phyloP scores from a whole-genome alignment of 2,888 invertebrate species.

The Eugnorisma glareosa region DNA sequence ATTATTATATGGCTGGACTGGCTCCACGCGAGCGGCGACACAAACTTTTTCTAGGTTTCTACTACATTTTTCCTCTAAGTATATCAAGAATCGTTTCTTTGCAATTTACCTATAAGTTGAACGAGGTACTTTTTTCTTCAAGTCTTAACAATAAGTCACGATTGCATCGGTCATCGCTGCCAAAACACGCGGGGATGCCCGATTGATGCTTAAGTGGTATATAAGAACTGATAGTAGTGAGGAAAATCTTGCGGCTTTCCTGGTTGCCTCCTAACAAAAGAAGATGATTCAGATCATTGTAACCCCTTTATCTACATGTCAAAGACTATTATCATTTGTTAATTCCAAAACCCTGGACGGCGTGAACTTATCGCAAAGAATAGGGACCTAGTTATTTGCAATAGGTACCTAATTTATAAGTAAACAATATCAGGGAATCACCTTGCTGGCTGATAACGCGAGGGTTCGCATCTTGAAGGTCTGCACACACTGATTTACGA shows the following conservation, averaged over 20 bases:
- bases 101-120: neutral
- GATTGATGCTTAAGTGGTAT: neutral
- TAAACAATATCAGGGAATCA: constrained; percentile 54
- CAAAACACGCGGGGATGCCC: constrained; percentile 31
- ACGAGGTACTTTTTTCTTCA: neutral
- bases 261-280: constrained; percentile 3
- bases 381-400: neutral
- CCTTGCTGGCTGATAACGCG: constrained; percentile 39
- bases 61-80: neutral
- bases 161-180: neutral
- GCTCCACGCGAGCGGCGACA: neutral
- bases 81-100: neutral
- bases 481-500: constrained; percentile 15
- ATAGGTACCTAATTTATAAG: neutral
- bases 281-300: neutral
- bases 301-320: constrained; percentile 22
- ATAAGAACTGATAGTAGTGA: constrained; percentile 11
- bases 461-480: constrained; percentile 4
- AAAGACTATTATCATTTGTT: constrained; percentile 4
- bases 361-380: constrained; percentile 26
- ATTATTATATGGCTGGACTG: neutral
- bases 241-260: constrained; percentile 40
- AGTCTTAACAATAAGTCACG: neutral
- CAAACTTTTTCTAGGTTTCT: neutral
- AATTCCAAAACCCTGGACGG: constrained; percentile 27